Evolutionary conservation across 1,140 invertebrate species (phyloP).

Genomic region (Polypedilum pembai): DNA sequence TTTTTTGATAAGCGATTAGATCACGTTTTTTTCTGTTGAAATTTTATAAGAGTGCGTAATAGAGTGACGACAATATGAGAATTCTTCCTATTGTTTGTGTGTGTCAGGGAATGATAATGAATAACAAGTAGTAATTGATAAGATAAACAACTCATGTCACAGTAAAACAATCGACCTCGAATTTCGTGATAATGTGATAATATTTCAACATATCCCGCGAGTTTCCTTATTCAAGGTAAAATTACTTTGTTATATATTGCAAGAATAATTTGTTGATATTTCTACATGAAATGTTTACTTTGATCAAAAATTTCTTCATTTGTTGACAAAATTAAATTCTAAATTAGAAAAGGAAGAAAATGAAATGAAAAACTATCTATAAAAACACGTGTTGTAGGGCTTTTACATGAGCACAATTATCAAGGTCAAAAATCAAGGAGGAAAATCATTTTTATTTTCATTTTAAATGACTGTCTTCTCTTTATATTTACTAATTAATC

Average conservation of each 20-base stretch:
- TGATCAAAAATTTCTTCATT: too few species aligned
- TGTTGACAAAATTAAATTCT: too few species aligned
- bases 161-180: conserved; percentile 9
- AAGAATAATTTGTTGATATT: too few species aligned
- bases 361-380: not conserved
- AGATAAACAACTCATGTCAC: not conserved
- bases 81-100: not conserved
- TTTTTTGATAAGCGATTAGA: too few species aligned
- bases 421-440: not conserved
- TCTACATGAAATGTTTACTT: too few species aligned
- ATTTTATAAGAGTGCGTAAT: not conserved
- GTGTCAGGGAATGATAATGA: conserved; percentile 3
- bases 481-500: too few species aligned
- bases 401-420: not conserved
- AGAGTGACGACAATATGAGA: not conserved
- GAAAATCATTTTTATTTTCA: too few species aligned
- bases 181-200: conserved; percentile 11
- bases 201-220: not conserved
- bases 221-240: too few species aligned
- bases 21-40: too few species aligned
- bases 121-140: not conserved
- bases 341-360: too few species aligned
- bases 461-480: too few species aligned
- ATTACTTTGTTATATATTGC: too few species aligned
- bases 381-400: not conserved